These are phyloP conservation scores for Macrophya alboannulata DNA, from an alignment of 2,888 invertebrate genomes.

Conservation along the genomic window DNA sequence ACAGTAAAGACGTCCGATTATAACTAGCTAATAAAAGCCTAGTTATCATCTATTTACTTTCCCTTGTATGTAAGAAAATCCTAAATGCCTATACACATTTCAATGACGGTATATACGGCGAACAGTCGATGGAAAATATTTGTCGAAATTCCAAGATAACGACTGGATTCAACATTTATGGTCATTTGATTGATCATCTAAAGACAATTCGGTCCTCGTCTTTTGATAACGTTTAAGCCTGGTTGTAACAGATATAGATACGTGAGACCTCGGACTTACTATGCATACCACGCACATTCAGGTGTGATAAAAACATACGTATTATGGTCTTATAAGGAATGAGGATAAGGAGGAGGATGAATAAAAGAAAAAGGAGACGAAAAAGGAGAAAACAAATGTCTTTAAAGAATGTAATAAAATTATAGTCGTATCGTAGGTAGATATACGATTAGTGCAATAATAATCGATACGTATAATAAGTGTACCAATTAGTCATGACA, in stretches of 20 bases:
- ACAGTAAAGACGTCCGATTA: neutral
- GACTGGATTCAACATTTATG: slow-evolving; percentile 6
- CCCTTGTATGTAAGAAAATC: neutral
- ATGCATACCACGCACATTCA: slow-evolving; percentile 12
- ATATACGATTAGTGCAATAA: neutral
- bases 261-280: neutral
- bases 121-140: neutral
- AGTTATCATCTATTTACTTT: neutral
- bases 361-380: neutral
- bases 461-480: neutral
- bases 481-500: neutral
- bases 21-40: neutral
- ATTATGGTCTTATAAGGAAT: neutral
- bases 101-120: neutral
- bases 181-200: slow-evolving; percentile 30
- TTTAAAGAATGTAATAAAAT: neutral
- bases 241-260: neutral
- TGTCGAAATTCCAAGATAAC: neutral
- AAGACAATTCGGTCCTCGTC: neutral
- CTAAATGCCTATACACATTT: neutral
- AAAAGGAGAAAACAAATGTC: neutral
- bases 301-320: neutral
- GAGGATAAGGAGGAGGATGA: neutral
- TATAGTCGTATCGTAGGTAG: neutral
- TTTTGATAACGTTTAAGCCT: slow-evolving; percentile 12